Evolutionary conservation across 2,888 invertebrate species (phyloP).

Genomic region (Eulithis prunata): DNA sequence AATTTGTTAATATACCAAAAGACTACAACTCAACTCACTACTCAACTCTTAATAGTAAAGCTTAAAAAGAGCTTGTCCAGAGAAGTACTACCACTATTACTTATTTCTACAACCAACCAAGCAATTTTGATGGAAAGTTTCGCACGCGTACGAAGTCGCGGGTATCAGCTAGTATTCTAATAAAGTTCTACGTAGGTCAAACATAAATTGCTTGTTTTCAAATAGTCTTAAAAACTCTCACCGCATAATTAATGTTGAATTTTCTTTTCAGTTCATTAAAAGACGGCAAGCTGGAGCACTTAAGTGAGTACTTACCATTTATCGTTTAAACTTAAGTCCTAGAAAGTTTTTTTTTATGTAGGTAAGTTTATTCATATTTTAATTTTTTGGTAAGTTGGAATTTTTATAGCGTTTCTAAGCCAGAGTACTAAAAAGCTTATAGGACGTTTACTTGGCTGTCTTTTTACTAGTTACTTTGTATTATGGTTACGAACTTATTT

Average conservation of each 20-base stretch:
- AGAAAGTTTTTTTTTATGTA: constrained; percentile 12
- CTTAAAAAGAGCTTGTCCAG: no score
- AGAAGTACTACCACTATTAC: no score
- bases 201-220: constrained; percentile 9
- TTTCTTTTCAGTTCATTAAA: constrained; percentile 68
- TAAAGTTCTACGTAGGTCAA: not conserved
- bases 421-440: not conserved
- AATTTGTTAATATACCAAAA: no score
- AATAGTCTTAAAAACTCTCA: constrained; percentile 17
- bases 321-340: constrained; percentile 33
- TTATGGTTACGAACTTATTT: no score
- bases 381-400: constrained; percentile 2
- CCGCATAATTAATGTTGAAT: constrained; percentile 36
- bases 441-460: not conserved
- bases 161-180: no score
- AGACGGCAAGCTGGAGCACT: constrained; percentile 79
- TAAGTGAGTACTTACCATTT: constrained; percentile 66
- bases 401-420: not conserved
- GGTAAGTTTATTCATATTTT: not conserved
- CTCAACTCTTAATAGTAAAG: no score
- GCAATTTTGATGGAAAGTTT: no score
- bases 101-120: no score
- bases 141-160: no score
- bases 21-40: no score
- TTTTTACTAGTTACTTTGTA: not conserved